Evolutionary conservation across 2,888 invertebrate genomes (phyloP), one percentile per base, ranked within the genome.

Genomic region (Rhyacophila evoluta): DNA sequence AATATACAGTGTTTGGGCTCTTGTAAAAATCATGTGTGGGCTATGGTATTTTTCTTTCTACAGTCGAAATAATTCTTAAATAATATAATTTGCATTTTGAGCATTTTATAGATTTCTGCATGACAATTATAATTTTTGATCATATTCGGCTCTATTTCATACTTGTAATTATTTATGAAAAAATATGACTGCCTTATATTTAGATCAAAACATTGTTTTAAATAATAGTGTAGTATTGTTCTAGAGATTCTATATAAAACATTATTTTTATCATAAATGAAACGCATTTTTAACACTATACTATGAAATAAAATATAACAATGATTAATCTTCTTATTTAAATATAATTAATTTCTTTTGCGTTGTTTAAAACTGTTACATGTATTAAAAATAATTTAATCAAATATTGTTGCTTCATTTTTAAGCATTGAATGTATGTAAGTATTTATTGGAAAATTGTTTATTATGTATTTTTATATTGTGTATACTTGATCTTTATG

Each of bases 121-220:
- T 4, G 6, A 6, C 2, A 15, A 55, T 25, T 11, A 38, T 38
- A 38, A 38, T 55, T 55, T 5, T 55, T 55, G 55, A 55, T 55
- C 55, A 8, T 55, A 55, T 55, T 55, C 19, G 55, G 55, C 55
- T 55, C 55, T 55, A 10, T 8, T 55, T 55, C 55, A 19, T 55
- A 55, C 15, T 19, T 55, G 55, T 55, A 55, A 55, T 55, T 55
- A 55, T 25, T 55, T 55, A 55, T 55, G 55, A 55, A 55, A 55
- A 25, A 8, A 19, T 55, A 55, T 55, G 55, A 55, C 55, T 55
- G 55, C 55, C 55, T 55, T 55, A 55, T 55, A 55, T 55, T 55
- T 33, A 6, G 6, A 33, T 33, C 29, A 33, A 33, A 33, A 33
- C 6, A 33, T 33, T 33, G 29, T 33, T 33, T 4, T 4, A 33